These are phyloP conservation scores for Tetrax tetrax DNA, from an alignment of 2,113 vertebrate genomes.

Conservation along the genomic window DNA sequence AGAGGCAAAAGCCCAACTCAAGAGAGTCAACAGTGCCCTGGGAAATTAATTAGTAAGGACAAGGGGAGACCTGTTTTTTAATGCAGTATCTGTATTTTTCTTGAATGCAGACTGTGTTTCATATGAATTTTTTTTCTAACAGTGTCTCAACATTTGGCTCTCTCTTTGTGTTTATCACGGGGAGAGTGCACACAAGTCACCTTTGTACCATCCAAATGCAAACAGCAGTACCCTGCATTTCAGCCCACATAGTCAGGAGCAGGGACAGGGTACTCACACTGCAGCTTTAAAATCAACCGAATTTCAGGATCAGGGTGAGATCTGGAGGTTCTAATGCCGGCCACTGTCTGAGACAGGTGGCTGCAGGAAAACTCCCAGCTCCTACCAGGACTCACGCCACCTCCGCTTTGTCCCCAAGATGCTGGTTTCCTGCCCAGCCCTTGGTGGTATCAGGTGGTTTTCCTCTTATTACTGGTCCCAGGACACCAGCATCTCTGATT, in stretches of 20 bases:
- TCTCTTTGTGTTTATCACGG: background rate
- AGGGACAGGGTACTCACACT: fast-evolving
- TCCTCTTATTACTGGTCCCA: background rate
- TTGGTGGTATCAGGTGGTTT: background rate
- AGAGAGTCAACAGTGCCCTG: background rate
- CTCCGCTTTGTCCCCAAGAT: background rate
- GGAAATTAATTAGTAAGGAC: background rate
- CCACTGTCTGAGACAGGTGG: background rate
- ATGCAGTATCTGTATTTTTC: background rate
- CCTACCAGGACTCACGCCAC: background rate
- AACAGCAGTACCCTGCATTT: background rate
- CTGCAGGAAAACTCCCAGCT: background rate
- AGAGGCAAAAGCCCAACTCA: background rate
- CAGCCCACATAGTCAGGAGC: background rate
- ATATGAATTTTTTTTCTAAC: background rate
- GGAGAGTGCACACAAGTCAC: background rate
- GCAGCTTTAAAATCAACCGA: background rate
- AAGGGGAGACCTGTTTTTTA: background rate
- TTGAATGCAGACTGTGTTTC: background rate
- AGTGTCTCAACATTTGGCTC: background rate
- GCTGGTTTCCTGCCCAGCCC: background rate
- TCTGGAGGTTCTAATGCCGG: background rate
- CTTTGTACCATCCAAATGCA: background rate
- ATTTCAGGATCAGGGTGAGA: background rate
- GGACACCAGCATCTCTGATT: background rate